Conservation (phyloP, 1,140 invertebrate genomes). For the Gonioctena quinquepunctata region DNA sequence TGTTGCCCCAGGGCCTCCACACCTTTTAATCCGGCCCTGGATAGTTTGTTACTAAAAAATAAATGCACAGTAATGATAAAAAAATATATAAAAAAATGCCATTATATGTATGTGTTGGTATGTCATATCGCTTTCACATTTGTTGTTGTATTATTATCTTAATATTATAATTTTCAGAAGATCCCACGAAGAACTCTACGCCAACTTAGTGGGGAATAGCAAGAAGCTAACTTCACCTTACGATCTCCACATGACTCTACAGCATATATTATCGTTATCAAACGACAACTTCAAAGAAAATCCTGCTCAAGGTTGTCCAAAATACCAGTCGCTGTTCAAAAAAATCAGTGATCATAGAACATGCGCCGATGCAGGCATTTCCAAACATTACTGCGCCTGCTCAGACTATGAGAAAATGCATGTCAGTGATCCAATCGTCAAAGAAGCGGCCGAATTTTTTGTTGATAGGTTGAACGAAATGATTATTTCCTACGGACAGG, state of each 20-base stretch:
- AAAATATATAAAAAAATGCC: too few relatives aligned
- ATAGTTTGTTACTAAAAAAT: too few relatives aligned
- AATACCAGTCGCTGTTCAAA: slow-evolving; percentile 69
- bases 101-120: too few relatives aligned
- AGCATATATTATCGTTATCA: slow-evolving; percentile 55
- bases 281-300: slow-evolving; percentile 53
- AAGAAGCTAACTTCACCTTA: slow-evolving; percentile 71
- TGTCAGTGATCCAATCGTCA: slow-evolving; percentile 54
- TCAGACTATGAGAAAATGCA: slow-evolving; percentile 56
- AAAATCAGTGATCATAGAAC: slow-evolving; percentile 67
- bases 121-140: too few relatives aligned
- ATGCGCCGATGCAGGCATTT: slow-evolving; percentile 72
- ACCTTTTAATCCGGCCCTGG: too few relatives aligned
- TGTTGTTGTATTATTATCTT: too few relatives aligned
- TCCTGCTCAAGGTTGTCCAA: slow-evolving; percentile 60
- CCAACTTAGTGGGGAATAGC: slow-evolving; percentile 67
- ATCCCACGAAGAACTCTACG: slow-evolving; percentile 59
- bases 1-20: too few relatives aligned
- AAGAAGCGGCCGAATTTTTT: slow-evolving; percentile 57
- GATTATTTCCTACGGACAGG: slow-evolving; percentile 16
- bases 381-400: slow-evolving; percentile 62
- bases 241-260: slow-evolving; percentile 70
- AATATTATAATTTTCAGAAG: too few relatives aligned
- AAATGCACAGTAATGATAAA: too few relatives aligned
- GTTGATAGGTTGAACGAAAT: slow-evolving; percentile 47